Base-by-base conservation (phyloP, 2,113 vertebrate genomes). In the Rallus limicola region DNA sequence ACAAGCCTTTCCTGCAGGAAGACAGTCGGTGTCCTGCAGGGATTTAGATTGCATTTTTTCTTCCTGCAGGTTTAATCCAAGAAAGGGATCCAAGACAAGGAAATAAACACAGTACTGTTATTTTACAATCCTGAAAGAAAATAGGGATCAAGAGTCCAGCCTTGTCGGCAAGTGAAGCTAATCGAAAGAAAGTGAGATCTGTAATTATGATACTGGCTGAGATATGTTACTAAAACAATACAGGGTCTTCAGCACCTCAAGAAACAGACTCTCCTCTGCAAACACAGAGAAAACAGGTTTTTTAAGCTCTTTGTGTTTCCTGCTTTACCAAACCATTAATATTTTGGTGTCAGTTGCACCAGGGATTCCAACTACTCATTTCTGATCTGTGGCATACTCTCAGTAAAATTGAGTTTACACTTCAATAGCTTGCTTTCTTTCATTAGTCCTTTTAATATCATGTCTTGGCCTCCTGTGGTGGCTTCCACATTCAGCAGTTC, bases 381-480 rank as follows among this genome's bases (percentile, higher is more conserved):
- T 96, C 86, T 95, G 85, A 94, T 90, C 40, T 72, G 80, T 68
- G 86, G 48, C 80, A 78, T 86, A 46, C 71, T 95, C 85, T 58
- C 70, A 88, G 89, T 87, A 89, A 94, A 96, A 75, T 70, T 83
- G 81, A 91, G 95, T 95, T 96, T 90, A 71, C 72, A 88, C 87
- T 93, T 90, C 87, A 96, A 34, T 81, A 87, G 59, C 44, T 96
- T 96, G 46, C 90, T 92, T 88, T 72, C 94, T 95, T 96, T 97
- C 88, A 95, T 96, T 96, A 91, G 94, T 93, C 93, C 90, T 82
- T 87, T 96, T 93, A 94, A 95, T 92, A 94, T 91, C 71, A 74
- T 87, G 59, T 25, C 82, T 82, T 95, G 83, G 95, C 82, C 86
- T 95, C 86, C 92, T 78, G 76, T 59, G 82, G 91, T 93, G 90